Evolutionary conservation across 2,888 invertebrate species (phyloP).

Genomic region (Cremastobaeus sp.): DNA sequence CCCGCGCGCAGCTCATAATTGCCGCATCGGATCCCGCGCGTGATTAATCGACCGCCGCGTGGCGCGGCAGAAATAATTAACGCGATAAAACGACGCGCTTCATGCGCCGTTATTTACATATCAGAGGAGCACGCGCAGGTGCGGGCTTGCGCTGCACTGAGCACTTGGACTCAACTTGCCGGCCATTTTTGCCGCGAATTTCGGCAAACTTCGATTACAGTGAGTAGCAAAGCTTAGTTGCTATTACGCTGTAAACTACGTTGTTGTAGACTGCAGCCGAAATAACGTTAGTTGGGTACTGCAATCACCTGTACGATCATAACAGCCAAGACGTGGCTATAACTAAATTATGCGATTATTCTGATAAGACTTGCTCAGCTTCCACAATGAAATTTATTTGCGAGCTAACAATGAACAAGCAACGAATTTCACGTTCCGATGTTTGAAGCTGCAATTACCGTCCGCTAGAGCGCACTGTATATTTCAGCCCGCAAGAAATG

Average conservation of each 20-base stretch:
- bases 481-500: no score
- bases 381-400: conserved; percentile 39
- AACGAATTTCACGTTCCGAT: conserved; percentile 15
- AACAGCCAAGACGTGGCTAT: conserved; percentile 31
- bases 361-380: conserved; percentile 38
- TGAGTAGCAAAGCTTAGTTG: conserved; percentile 3
- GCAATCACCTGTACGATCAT: conserved; percentile 22
- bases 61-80: conserved; percentile 1
- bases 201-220: conserved; percentile 17
- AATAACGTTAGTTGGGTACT: conserved; percentile 10
- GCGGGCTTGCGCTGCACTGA: no score
- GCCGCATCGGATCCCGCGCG: neutral
- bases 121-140: no score
- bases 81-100: conserved; percentile 1
- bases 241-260: conserved; percentile 25
- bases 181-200: no score
- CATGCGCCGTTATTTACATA: neutral
- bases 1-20: conserved; percentile 8
- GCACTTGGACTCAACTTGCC: no score
- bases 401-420: conserved; percentile 30
- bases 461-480: no score
- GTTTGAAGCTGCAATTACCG: no score
- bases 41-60: conserved; percentile 6
- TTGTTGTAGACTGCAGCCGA: conserved; percentile 12
- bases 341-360: conserved; percentile 47